Evolutionary conservation across 1,140 invertebrate species (phyloP), one percentile per base, ranked within the genome.

Genomic region (Drosophila sproati): DNA sequence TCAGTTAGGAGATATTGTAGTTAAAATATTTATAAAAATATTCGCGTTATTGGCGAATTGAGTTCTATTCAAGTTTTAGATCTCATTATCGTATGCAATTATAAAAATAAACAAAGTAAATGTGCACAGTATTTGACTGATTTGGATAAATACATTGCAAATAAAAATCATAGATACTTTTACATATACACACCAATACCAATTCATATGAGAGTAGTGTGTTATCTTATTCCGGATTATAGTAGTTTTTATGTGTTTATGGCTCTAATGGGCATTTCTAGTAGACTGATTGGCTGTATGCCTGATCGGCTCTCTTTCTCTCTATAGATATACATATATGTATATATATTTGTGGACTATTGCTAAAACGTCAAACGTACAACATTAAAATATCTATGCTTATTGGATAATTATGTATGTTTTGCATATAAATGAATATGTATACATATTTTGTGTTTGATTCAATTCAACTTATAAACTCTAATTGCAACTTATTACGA

Each of bases 331-430:
- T 20, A 20, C 20, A 20, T 20, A 20, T 20, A 20, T 20, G 1
- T 20, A 20, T 20, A 20, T 20, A 55, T 69, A 50, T 73, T 73
- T 29, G 31, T 64, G 32, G 32, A 54, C 51, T 69, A 68, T 77
- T 37, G 39, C 67, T 82, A 87, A 64, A 68, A 86, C 77, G 83
- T 82, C 82, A 80, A 88, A 87, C 82, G 81, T 80, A 87, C 83
- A 83, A 88, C 80, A 88, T 89, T 59, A 50, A 88, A 83, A 78
- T 55, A 80, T 82, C 41, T 72, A 83, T 78, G 43, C 43, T 64
- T 57, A 75, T 57, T 2, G 10, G 10, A 39, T 52, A 39, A 68
- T 34, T 63, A 71, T 70, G 34, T 47, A 20, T 32, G 41, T 31
- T 32, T 37, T 48, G 57, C 67, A 43, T 81, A 72, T 50, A 32